Evolutionary conservation across 2,113 vertebrate species (phyloP), one percentile per base, ranked within the genome.

Genomic region (Electrona antarctica): DNA sequence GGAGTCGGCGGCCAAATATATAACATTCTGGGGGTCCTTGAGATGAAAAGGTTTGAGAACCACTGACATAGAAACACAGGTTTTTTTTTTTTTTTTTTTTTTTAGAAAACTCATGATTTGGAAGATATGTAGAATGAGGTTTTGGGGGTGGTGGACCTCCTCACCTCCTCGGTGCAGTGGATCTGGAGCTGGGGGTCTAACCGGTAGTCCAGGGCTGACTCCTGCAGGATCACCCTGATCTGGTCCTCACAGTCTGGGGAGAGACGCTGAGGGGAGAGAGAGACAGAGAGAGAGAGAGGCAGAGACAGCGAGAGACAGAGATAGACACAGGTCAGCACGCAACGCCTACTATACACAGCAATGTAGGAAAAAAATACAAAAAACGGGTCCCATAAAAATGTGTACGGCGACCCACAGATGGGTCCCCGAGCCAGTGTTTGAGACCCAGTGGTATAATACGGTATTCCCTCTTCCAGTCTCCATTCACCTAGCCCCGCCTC

Each of bases 181-280:
- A 97, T 92, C 92, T 99, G 98, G 49, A 99, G 94, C 73, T 99
- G 97, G 29, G 97, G 98, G 79, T 99, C 97, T 15, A 99, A 94
- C 52, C 98, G 94, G 88, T 99, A 99, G 84, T 99, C 98, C 21
- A 99, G 92, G 3, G 98, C 98, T 0, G 98, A 97, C 67, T 99
- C 98, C 86, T 99, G 97, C 77, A 99, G 95, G 73, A 99, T 97
- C 52, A 99, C 90, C 55, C 94, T 92, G 68, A 99, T 98, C 91
- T 99, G 98, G 84, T 97, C 97, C 87, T 99, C 98, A 0, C 98
- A 99, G 93, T 98, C 97, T 13, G 95, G 84, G 65, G 97, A 99
- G 29, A 99, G 92, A 69, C 96, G 96, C 98, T 99, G 61, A 1
- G 29, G 6, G 68, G 67, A 74, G 58, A 82, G 72, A 65, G 57